Percentiles rank a stretch among this genome's conserved stretches.
These are phyloP conservation scores for Stenotaenia linearis DNA, from an alignment of 2,888 invertebrate species.

Conservation along the genomic window DNA sequence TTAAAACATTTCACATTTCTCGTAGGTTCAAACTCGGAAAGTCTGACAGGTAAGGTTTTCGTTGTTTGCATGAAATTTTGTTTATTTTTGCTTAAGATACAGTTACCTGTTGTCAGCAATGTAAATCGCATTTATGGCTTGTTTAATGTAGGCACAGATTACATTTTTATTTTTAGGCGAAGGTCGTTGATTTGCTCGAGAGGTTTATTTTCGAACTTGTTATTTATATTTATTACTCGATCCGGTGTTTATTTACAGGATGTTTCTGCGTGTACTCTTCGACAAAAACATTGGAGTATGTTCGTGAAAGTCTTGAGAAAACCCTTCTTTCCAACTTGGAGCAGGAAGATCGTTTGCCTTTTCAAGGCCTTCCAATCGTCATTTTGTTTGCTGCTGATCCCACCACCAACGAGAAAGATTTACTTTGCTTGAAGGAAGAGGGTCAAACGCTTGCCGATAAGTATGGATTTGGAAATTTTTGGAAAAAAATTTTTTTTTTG, in stretches of 20 bases:
- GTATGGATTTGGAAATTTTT: constrained; percentile 54
- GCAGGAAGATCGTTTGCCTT: constrained; percentile 78
- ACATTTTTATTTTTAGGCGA: not conserved
- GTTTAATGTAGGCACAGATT: not conserved
- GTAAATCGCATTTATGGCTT: not conserved
- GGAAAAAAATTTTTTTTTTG: not conserved
- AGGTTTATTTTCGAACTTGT: not conserved
- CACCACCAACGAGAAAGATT: constrained; percentile 73
- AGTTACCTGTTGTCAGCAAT: not conserved
- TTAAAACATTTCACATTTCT: not conserved
- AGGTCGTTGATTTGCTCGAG: no score
- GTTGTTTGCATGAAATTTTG: not conserved
- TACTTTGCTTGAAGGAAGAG: constrained; percentile 77
- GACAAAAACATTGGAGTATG: constrained; percentile 84
- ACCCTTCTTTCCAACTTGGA: constrained; percentile 82
- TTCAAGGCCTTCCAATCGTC: constrained; percentile 80
- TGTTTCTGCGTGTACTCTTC: constrained; percentile 67
- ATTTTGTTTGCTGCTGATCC: constrained; percentile 84
- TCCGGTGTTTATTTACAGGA: constrained; percentile 42
- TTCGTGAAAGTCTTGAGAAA: constrained; percentile 83
- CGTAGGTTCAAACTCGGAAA: not conserved
- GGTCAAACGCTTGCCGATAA: constrained; percentile 84
- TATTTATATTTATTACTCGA: not conserved
- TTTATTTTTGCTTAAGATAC: not conserved
- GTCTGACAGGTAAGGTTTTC: not conserved